A percentile compares a stretch with the other conserved stretches of the same genome.
These are phyloP conservation scores for Nothobranchius furzeri DNA, from an alignment of 2,113 vertebrate genomes.

Conservation along the genomic window DNA sequence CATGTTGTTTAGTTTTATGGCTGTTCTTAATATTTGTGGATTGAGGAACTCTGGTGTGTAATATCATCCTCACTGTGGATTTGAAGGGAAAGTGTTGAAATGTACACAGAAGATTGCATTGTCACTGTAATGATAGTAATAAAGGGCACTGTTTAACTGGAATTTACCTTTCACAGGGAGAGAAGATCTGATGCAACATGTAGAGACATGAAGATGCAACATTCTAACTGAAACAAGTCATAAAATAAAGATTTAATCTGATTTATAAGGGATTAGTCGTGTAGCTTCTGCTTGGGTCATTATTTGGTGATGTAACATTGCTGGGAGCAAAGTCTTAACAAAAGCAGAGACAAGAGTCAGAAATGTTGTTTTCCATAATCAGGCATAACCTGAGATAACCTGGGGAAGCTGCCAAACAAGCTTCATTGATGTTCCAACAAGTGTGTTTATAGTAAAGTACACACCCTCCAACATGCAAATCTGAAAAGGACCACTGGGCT, in stretches of 20 bases:
- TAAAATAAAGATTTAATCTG: no score
- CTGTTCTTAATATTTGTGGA: not conserved
- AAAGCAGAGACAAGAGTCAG: conserved; percentile 19
- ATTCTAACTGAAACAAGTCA: no score
- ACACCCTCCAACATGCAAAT: not conserved
- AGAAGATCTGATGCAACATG: not conserved
- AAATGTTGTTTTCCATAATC: conserved; percentile 8
- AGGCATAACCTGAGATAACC: conserved; percentile 30
- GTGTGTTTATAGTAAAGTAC: conserved; percentile 13
- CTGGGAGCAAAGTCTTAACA: conserved; percentile 35
- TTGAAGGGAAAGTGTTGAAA: conserved; percentile 19
- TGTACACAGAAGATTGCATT: not conserved
- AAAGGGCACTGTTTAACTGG: not conserved
- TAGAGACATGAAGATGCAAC: no score
- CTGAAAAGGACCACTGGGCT: conserved; percentile 27
- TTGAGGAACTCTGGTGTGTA: not conserved
- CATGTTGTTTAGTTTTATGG: not conserved
- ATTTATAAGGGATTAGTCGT: no score
- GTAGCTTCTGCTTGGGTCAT: not conserved
- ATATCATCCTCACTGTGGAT: not conserved
- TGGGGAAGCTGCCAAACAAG: conserved; percentile 30
- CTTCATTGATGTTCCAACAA: conserved; percentile 41
- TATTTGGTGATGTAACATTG: conserved; percentile 32
- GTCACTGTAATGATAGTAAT: not conserved
- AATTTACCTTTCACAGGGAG: not conserved